Base-by-base conservation (phyloP, 1,140 invertebrate genomes). In the Colletes gigas region DNA sequence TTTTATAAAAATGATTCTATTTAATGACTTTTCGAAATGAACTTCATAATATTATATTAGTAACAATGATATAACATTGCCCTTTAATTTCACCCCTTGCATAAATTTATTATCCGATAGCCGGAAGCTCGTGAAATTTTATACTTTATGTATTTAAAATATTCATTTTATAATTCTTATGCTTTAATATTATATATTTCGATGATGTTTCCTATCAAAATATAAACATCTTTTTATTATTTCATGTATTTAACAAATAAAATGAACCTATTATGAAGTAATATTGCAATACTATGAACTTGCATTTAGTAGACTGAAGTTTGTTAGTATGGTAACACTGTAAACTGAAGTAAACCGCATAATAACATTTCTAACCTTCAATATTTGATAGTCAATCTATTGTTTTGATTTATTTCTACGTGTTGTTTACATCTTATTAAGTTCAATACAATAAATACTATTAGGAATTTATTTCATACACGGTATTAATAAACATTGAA, bases 341-440 rank as follows among this genome's bases (percentile, higher is more conserved):
- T 5, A 55, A 12, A 66, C 9, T 52, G 1, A 50, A 14, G 4
- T n/a, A 47, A 4, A 59, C 21, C 19, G 4, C 44, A 44, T 47
- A 50, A 15, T 6, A 70, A 70, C 55, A 70, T 77, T 30, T 30
- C 30, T 30, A 77, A 77, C 75, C 66, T 77, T 0, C n/a, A 68
- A 39, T 68, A 14, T 15, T 59, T 69, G 15, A 39, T 52, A 41
- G 4, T 39, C n/a, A 3, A 3, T 8, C 10, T 59, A 17, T 30
- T 15, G 47, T 75, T 50, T n/a, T 52, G 7, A 5, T 78, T 62
- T 39, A 17, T 19, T 60, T 19, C 0, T 60, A 19, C 1, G 15
- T 57, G 0, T 7, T 7, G 1, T 30, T n/a, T 14, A 6, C n/a
- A 44, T 6, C 12, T 21, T 57, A 57, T 21, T 30, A 30, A 3